Conservation (phyloP, 2,113 vertebrate genomes). For the Pterocles burchelli region DNA sequence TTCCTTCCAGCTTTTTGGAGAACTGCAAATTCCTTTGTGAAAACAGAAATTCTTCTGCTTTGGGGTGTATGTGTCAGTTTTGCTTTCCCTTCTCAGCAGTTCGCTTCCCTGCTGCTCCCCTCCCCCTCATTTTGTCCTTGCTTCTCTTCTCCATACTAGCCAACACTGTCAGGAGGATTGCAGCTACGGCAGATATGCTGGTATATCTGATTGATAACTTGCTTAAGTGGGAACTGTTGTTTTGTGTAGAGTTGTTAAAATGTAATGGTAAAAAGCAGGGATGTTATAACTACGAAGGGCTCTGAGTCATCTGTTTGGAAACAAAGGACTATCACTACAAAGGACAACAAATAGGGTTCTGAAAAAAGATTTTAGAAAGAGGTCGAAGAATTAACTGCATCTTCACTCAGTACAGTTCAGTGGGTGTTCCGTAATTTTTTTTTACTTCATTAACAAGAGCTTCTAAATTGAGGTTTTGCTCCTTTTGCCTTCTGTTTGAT, state of each 20-base stretch:
- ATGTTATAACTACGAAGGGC: not conserved
- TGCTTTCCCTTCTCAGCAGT: not conserved
- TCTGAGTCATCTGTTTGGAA: not conserved
- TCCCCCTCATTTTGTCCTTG: not conserved
- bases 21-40: not conserved
- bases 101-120: not conserved
- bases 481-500: not conserved
- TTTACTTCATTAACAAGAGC: not conserved
- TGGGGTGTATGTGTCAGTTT: not conserved
- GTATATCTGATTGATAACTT: not conserved
- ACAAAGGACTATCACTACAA: not conserved
- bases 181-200: fast-evolving
- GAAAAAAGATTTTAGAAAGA: not conserved
- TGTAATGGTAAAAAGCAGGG: not conserved
- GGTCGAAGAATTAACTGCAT: not conserved
- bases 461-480: not conserved
- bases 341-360: not conserved
- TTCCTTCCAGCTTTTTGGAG: not conserved
- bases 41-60: not conserved
- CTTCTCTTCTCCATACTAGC: not conserved
- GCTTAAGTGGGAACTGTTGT: not conserved
- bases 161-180: not conserved
- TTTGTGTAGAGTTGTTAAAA: not conserved
- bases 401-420: not conserved
- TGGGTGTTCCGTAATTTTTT: not conserved